These are phyloP conservation scores for Trichonephila clavata DNA, from an alignment of 1,140 invertebrate genomes.

Conservation along the genomic window DNA sequence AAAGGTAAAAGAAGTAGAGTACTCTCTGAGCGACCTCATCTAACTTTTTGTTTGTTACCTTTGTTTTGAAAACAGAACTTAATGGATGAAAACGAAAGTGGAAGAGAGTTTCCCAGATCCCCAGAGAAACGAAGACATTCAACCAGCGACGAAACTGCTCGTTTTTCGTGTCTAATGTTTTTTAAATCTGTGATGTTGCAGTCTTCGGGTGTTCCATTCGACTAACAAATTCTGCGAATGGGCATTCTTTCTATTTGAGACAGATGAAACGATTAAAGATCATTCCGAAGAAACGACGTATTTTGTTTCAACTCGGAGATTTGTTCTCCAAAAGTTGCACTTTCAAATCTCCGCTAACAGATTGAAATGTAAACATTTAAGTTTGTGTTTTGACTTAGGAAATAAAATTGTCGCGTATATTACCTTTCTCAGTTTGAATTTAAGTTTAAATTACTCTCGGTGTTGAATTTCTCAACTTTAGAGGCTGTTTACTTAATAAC, in stretches of 20 bases:
- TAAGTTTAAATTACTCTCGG: too few relatives aligned
- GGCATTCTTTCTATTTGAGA: constrained; percentile 35
- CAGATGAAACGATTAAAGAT: constrained; percentile 31
- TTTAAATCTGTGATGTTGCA: constrained; percentile 43
- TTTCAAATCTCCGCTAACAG: not conserved
- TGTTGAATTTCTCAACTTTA: too few relatives aligned
- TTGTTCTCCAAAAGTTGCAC: not conserved
- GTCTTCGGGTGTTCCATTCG: constrained; percentile 6
- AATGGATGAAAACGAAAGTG: constrained; percentile 57
- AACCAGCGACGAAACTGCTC: constrained; percentile 21
- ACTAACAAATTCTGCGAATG: constrained; percentile 40
- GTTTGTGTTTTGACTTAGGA: too few relatives aligned
- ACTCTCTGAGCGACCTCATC: constrained; percentile 2
- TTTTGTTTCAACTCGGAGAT: constrained; percentile 21
- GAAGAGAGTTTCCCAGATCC: constrained; percentile 39
- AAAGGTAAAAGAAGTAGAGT: not conserved
- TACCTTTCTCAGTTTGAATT: not conserved
- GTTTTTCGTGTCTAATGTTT: constrained; percentile 55
- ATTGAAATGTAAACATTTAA: not conserved
- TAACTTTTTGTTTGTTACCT: not conserved
- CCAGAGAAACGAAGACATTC: constrained; percentile 42
- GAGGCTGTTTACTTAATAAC: too few relatives aligned
- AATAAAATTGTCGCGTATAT: not conserved
- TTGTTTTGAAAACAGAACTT: constrained; percentile 24
- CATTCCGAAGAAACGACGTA: not conserved